Evolutionary conservation across 2,113 vertebrate genomes (phyloP).

Genomic region (Stomatorhinus ivindoensis): DNA sequence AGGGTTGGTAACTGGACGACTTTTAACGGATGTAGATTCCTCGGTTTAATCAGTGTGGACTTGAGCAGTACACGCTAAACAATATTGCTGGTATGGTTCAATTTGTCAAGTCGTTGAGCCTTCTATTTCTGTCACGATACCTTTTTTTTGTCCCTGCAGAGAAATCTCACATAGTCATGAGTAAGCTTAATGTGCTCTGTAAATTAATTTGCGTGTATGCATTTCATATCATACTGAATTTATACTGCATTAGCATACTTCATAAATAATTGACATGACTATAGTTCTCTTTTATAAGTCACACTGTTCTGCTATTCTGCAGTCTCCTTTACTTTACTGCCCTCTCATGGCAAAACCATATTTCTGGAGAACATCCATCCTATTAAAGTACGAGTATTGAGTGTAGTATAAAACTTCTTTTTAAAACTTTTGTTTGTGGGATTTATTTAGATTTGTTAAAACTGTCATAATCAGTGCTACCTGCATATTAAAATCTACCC

Average conservation of each 20-base stretch:
- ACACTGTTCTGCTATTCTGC: not conserved
- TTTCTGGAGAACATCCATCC: not conserved
- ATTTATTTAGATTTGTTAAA: not conserved
- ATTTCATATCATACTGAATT: not conserved
- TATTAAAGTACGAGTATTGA: not conserved
- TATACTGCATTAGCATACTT: not conserved
- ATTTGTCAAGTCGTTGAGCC: not conserved
- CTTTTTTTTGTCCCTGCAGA: not conserved
- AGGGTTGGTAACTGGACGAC: not conserved
- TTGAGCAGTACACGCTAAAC: not conserved
- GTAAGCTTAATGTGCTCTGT: not conserved
- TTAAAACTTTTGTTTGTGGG: not conserved
- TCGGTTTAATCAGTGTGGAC: not conserved
- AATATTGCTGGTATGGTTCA: not conserved
- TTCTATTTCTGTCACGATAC: not conserved
- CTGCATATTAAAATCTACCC: not conserved
- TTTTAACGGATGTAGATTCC: not conserved
- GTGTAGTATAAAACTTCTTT: not conserved
- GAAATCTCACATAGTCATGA: not conserved
- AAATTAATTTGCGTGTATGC: not conserved
- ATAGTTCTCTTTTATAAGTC: not conserved
- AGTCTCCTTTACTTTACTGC: constrained; percentile 15
- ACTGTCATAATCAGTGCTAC: not conserved
- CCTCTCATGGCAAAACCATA: constrained; percentile 12
- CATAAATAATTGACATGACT: not conserved